These are phyloP conservation scores for Cephus nigrinus DNA, from an alignment of 2,888 invertebrate species.

Conservation along the genomic window DNA sequence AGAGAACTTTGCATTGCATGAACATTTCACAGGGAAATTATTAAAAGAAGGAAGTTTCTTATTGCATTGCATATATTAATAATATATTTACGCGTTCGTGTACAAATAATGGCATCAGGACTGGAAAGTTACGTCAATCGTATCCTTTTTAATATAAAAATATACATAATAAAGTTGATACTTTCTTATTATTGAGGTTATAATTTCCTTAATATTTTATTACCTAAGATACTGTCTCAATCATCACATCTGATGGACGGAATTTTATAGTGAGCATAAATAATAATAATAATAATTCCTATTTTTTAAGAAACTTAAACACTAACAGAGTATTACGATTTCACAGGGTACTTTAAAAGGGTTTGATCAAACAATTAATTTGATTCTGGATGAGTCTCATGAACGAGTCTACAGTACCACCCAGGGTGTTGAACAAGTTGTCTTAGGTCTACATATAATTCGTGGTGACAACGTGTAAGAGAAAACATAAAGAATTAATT, in stretches of 20 bases:
- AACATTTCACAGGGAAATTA: neutral
- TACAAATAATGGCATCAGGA: constrained; percentile 78
- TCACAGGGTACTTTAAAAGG: constrained; percentile 93
- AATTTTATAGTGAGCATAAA: constrained; percentile 85
- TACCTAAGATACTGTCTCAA: constrained; percentile 83
- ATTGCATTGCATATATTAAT: neutral
- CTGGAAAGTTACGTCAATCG: constrained; percentile 89
- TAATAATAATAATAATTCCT: neutral
- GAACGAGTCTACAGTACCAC: constrained; percentile 96
- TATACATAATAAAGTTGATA: constrained; percentile 10
- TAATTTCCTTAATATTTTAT: constrained; percentile 29
- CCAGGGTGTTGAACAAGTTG: constrained; percentile 94
- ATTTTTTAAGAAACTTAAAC: neutral
- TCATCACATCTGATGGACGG: constrained; percentile 95
- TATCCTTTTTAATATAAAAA: constrained; percentile 69
- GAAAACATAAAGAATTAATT: constrained; percentile 4
- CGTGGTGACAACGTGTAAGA: constrained; percentile 96
- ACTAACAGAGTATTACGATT: neutral
- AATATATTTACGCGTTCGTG: neutral
- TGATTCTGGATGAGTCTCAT: constrained; percentile 97
- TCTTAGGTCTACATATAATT: constrained; percentile 96
- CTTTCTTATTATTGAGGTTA: constrained; percentile 22
- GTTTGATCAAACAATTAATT: constrained; percentile 99
- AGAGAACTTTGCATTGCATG: neutral
- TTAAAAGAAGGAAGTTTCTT: neutral